Base-by-base conservation (phyloP, 2,888 invertebrate species). In the Slavum lentiscoides region DNA sequence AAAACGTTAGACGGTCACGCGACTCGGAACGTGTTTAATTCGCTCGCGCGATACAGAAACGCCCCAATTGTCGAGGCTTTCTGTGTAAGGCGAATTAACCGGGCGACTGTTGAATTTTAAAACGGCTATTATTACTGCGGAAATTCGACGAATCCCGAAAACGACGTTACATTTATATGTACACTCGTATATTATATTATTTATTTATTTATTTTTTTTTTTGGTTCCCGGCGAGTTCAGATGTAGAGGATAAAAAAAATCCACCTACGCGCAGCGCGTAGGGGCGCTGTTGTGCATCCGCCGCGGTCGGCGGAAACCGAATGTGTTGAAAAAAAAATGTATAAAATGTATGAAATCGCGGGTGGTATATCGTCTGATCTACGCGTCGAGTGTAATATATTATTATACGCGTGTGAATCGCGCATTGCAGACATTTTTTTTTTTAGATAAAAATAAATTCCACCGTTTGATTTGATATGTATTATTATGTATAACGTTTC, bases 51-150 rank as follows among this genome's bases (percentile, higher is more conserved):
- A 74, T 23, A 68, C 6, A 49, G 61, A 68, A 67, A 68, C 49
- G 37, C 68, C 61, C n/a, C 76, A 61, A 49, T 76, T 61, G 49
- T 76, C 68, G 68, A 49, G 4, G 68, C n/a, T 68, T 76, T 30
- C 53, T 17, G 21, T 23, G 21, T 8, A 39, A 9, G 19, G 17
- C 17, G n/a, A 77, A 70, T 70, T 55, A 77, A 39, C 55, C 11
- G 17, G 23, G 19, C 39, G 53, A 30, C 39, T 15, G 62, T 70
- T 39, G 39, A 70, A 70, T 77, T 70, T 68, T 39, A 70, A 70
- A 77, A 77, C 21, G 19, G 3, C 55, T 55, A 55, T 74, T 53
- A 62, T 19, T 19, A 11, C 23, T 39, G 9, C 4, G 19, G 3
- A 3, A 59, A 58, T 21, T 43, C 19, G 21, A 59, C 39, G 1